A percentile compares a stretch with the other conserved stretches of the same genome.
Conservation (phyloP, 1,140 invertebrate genomes). For the Trinorchestia longiramus region DNA sequence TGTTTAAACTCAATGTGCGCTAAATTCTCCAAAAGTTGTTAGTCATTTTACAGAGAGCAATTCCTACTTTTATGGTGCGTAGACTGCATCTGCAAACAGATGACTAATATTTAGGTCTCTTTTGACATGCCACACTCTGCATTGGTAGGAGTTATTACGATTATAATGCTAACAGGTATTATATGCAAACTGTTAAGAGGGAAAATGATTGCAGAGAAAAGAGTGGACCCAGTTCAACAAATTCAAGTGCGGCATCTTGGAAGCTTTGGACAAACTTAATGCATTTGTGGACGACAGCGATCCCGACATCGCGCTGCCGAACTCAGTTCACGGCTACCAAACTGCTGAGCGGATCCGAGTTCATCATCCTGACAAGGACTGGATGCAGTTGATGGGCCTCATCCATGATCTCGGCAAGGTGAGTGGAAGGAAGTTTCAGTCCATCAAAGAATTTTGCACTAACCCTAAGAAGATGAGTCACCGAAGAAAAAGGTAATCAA, state of each 20-base stretch:
- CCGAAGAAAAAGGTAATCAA: too few species aligned
- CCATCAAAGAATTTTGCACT: not conserved
- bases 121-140: too few species aligned
- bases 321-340: slow-evolving; percentile 96
- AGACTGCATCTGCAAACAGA: too few species aligned
- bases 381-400: slow-evolving; percentile 94
- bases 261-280: slow-evolving; percentile 90
- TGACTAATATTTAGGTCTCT: too few species aligned
- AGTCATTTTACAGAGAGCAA: too few species aligned
- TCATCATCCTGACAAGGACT: slow-evolving; percentile 88
- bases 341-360: slow-evolving; percentile 91
- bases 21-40: too few species aligned
- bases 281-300: slow-evolving; percentile 94
- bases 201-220: slow-evolving; percentile 69
- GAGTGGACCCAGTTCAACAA: slow-evolving; percentile 89
- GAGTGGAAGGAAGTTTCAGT: not conserved
- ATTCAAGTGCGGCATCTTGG: slow-evolving; percentile 84
- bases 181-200: not conserved
- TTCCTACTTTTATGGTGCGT: too few species aligned
- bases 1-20: too few species aligned
- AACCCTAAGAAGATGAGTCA: too few species aligned
- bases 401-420: slow-evolving; percentile 96
- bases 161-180: not conserved
- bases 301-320: slow-evolving; percentile 91
- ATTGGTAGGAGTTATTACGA: not conserved